Base-by-base conservation (phyloP, 1,140 invertebrate genomes). In the Diachasma alloeum region DNA sequence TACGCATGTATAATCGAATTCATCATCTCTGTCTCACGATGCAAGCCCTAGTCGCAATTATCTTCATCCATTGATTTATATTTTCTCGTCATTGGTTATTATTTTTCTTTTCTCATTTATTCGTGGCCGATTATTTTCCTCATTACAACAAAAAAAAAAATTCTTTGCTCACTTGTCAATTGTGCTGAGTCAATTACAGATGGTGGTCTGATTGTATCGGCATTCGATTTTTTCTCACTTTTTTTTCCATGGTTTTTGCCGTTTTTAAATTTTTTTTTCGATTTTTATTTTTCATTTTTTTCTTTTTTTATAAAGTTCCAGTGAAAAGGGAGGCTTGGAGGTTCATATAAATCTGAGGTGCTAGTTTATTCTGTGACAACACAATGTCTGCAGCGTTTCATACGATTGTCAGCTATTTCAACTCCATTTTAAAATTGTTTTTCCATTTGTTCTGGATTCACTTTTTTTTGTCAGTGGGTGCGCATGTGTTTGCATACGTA, bases 401-500 rank as follows among this genome's bases (percentile, higher is more conserved):
- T 76, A 68, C 74, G 80, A 76, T 79, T 78, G 53, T 83, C 80
- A 68, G 31, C 44, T 76, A 63, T 71, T 73, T 75, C 46, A 68
- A 70, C 37, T 70, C 66, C 73, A 48, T 75, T 63, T 76, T 67
- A 36, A 71, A 76, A 68, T 72, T 72, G 31, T 77, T 59, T 56
- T 42, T 72, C 19, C 11, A 79, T 42, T 76, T 79, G n/a, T 80
- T 74, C 26, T 70, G 77, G 79, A 83, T 85, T 81, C 80, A 80
- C 78, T 85, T 84, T 85, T 79, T 79, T 63, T 26, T 63, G 4
- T 24, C 42, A 72, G 70, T 24, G 70, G 70, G 70, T 72, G 70
- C 42, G 59, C 59, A 19, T 63, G 22, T 63, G 59, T 63, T 31
- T 63, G 15, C 36, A 39, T 39, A 37, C 36, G 36, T n/a, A 9